Base-by-base conservation (phyloP, 2,797 vertebrate species). In the Enteromius paludinosus region DNA sequence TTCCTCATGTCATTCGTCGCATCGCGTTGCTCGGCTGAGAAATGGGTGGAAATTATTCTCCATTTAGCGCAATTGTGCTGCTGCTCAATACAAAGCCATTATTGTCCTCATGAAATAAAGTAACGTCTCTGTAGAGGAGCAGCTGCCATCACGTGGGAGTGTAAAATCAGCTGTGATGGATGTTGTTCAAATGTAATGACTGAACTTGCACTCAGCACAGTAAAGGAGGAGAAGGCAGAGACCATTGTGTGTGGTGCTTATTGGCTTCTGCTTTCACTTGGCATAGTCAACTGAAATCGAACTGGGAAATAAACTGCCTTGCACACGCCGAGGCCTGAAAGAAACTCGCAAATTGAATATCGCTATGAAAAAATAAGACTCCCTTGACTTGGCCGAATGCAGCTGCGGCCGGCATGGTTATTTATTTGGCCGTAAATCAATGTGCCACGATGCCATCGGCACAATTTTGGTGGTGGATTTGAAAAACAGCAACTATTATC, bases 81-180 rank as follows among this genome's bases (percentile, higher is more conserved):
- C 73, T 70, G 77, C 70, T 88, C 77, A 43, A 79, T 86, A 86
- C 78, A 75, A 85, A 81, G 84, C 65, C 83, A 81, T 86, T 79
- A 86, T 70, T 73, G 84, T 62, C 80, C 83, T 25, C 41, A 73
- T 82, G 86, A 76, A 81, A 83, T 61, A 45, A 52, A 83, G 82
- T 84, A 82, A 83, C 77, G 80, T 84, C 66, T 84, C 82, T 72
- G 56, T 79, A 33, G 82, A 80, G 83, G 47, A 45, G 49, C 45
- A 9, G 20, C 71, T 1, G 11, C 64, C 30, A 56, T 85, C 83
- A 77, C 25, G 56, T 38, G 54, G 78, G 83, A 66, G 72, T 47
- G 77, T 70, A 70, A 78, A 87, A 80, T 69, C 83, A 78, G 30
- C 72, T 74, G 73, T 85, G 85, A 85, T 85, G 76, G 76, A 85